phyloP scores from a whole-genome alignment of 2,888 invertebrate species.

The Adelognathus sp. region DNA sequence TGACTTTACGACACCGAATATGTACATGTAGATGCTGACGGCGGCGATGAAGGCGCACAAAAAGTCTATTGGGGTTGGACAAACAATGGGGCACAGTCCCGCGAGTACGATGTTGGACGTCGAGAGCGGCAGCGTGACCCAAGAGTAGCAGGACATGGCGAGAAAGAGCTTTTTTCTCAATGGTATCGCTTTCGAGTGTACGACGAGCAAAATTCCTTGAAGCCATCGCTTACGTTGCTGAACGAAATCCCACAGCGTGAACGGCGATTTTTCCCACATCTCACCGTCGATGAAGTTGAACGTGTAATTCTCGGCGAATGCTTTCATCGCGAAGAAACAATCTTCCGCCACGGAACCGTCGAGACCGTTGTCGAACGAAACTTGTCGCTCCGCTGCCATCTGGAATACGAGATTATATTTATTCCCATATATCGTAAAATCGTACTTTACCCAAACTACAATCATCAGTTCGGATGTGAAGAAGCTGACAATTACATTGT shows the following conservation, averaged over 20 bases:
- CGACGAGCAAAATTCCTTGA: slow-evolving; percentile 94
- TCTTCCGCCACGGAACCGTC: slow-evolving; percentile 99
- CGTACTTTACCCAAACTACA: too few relatives aligned
- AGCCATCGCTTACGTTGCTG: slow-evolving; percentile 98
- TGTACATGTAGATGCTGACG: slow-evolving; percentile 98
- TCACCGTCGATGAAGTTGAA: slow-evolving; percentile 99
- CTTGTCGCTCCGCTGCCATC: slow-evolving; percentile 94
- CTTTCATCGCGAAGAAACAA: slow-evolving; percentile 98
- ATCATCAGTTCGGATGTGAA: too few relatives aligned
- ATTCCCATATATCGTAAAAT: too few relatives aligned
- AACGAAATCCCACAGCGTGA: slow-evolving; percentile 96
- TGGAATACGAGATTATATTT: slow-evolving; percentile 80
- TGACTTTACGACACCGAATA: slow-evolving; percentile 98
- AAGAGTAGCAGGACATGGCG: slow-evolving; percentile 95
- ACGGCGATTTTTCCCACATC: slow-evolving; percentile 99
- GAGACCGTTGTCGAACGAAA: slow-evolving; percentile 97
- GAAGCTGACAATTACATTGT: too few relatives aligned
- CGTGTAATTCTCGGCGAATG: slow-evolving; percentile 93
- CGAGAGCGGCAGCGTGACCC: slow-evolving; percentile 96
- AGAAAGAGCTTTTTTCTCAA: slow-evolving; percentile 90
- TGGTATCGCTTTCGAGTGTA: slow-evolving; percentile 93
- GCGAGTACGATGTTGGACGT: slow-evolving; percentile 94
- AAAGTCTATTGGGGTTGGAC: slow-evolving; percentile 91
- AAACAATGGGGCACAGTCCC: slow-evolving; percentile 92
- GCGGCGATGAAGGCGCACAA: slow-evolving; percentile 95